A percentile compares a stretch with the other conserved stretches of the same genome.
Evolutionary conservation across 2,113 vertebrate species (phyloP).

Genomic region (Xiphorhynchus elegans): DNA sequence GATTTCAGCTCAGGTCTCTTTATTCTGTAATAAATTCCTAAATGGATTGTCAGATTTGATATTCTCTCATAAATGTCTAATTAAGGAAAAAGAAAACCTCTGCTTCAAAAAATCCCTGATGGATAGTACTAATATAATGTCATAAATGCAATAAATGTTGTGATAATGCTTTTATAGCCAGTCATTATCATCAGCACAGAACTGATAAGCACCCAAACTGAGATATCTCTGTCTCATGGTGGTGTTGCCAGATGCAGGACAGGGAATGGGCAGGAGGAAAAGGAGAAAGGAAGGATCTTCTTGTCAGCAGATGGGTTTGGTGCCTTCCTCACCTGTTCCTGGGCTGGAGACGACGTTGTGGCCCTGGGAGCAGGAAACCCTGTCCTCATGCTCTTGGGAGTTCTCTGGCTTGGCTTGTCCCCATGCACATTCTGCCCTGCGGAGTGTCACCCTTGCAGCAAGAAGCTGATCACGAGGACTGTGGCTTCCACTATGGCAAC

Average conservation of each 20-base stretch:
- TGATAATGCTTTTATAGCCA: conserved; percentile 26
- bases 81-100: conserved; percentile 19
- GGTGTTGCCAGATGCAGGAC: background rate
- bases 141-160: background rate
- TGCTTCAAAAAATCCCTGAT: conserved; percentile 17
- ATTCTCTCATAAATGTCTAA: conserved; percentile 22
- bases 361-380: rapidly evolving
- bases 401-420: rapidly evolving
- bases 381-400: background rate
- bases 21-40: conserved; percentile 51
- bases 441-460: background rate
- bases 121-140: conserved; percentile 28
- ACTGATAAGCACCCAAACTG: background rate
- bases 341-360: background rate
- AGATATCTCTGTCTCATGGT: rapidly evolving
- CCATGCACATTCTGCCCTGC: rapidly evolving
- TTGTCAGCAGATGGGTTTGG: background rate
- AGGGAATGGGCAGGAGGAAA: background rate
- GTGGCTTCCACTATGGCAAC: background rate
- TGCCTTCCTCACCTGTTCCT: background rate
- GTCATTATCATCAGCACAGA: conserved; percentile 39
- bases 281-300: background rate
- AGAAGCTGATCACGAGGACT: rapidly evolving
- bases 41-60: conserved; percentile 9
- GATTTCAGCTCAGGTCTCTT: conserved; percentile 23